Evolutionary conservation across 2,113 vertebrate species (phyloP).

Genomic region (Scortum barcoo): DNA sequence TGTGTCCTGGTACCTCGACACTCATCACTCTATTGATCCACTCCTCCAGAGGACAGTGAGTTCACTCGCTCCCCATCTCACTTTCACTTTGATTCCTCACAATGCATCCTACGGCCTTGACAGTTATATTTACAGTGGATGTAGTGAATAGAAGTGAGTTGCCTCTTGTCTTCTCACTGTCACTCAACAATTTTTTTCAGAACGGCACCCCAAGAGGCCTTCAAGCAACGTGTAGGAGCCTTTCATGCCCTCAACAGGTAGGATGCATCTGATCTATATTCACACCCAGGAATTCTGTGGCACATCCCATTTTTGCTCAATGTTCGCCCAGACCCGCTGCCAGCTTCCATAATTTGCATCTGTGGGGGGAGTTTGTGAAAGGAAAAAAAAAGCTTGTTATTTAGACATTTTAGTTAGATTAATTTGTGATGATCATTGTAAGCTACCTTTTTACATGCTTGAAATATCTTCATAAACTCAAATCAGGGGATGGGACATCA

Average conservation of each 20-base stretch:
- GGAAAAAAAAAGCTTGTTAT: background rate
- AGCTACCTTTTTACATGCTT: background rate
- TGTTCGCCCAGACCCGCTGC: background rate
- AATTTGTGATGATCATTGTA: background rate
- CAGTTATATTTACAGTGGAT: background rate
- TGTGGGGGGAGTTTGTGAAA: background rate
- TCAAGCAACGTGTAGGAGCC: constrained; percentile 82
- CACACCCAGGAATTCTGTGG: background rate
- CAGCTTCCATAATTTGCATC: background rate
- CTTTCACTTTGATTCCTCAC: constrained; percentile 12
- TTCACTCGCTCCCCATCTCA: constrained; percentile 32
- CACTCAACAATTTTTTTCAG: constrained; percentile 63
- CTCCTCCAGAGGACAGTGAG: constrained; percentile 90
- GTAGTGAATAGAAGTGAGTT: background rate
- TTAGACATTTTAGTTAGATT: background rate
- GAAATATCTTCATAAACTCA: background rate
- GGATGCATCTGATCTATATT: constrained; percentile 6
- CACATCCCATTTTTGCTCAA: background rate
- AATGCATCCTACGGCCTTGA: background rate
- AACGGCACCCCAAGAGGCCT: constrained; percentile 82
- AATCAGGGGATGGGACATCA: background rate
- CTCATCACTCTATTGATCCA: constrained; percentile 89
- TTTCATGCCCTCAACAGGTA: constrained; percentile 87
- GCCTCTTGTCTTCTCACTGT: constrained; percentile 13
- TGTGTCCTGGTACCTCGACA: constrained; percentile 88